phyloP scores from a whole-genome alignment of 2,888 invertebrate species.

The Ectemnius continuus region DNA sequence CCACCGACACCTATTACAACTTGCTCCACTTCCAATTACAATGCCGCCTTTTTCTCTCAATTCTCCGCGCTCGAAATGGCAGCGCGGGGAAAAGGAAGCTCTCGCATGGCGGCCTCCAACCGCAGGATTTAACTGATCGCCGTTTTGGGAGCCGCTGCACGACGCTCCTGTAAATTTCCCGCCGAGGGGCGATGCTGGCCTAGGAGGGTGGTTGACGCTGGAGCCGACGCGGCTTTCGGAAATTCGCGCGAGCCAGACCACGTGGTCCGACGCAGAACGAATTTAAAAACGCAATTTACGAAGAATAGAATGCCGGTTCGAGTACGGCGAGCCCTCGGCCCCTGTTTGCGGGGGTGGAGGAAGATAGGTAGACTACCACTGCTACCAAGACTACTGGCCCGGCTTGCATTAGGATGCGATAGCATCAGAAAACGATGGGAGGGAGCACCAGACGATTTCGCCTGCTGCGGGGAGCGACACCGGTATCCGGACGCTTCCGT shows the following conservation, averaged over 20 bases:
- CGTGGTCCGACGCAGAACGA: slow-evolving; percentile 66
- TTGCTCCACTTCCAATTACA: slow-evolving; percentile 3
- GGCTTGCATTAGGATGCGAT: slow-evolving; percentile 35
- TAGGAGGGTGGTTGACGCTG: neutral
- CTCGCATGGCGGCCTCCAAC: neutral
- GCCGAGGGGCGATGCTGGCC: neutral
- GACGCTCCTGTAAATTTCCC: slow-evolving; percentile 4
- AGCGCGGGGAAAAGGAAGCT: too few relatives aligned
- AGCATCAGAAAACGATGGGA: slow-evolving; percentile 30
- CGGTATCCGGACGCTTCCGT: slow-evolving; percentile 49
- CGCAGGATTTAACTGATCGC: neutral
- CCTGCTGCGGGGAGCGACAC: slow-evolving; percentile 39
- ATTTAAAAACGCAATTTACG: slow-evolving; percentile 76
- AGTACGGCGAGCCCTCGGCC: slow-evolving; percentile 65
- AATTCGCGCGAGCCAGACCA: slow-evolving; percentile 58
- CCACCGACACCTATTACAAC: neutral
- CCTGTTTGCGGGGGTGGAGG: neutral
- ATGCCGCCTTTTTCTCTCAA: neutral
- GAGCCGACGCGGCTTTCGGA: slow-evolving; percentile 48
- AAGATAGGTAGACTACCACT: slow-evolving; percentile 32
- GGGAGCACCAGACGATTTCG: slow-evolving; percentile 23
- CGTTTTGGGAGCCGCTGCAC: slow-evolving; percentile 31
- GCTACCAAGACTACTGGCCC: slow-evolving; percentile 21
- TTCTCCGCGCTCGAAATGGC: neutral
- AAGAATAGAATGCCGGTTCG: slow-evolving; percentile 70